Base-by-base conservation (phyloP, 2,797 vertebrate genomes). In the Melanogrammus aeglefinus region DNA sequence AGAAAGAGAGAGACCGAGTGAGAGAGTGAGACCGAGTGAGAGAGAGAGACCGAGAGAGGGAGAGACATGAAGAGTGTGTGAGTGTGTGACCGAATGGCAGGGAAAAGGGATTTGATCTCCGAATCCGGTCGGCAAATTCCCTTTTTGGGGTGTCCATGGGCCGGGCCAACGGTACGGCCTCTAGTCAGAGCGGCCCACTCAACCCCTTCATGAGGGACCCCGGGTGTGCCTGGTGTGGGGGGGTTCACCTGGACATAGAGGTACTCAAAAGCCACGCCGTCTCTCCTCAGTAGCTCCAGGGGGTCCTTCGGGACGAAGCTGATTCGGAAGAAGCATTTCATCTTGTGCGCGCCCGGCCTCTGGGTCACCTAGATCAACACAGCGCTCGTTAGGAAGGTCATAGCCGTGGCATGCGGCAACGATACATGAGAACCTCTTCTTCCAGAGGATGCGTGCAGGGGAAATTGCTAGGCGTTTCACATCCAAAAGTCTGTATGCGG, bases 291-390 rank as follows among this genome's bases (percentile, higher is more conserved):
- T 84, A 99, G 94, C 84, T 99, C 98, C 88, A 99, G 95, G 0
- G 98, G 97, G 90, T 99, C 98, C 92, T 99, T 99, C 85, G 97
- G 98, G 83, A 99, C 97, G 86, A 99, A 99, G 86, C 97, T 98
- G 85, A 99, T 96, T 85, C 98, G 95, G 89, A 99, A 99, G 88
- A 97, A 96, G 94, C 98, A 99, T 88, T 97, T 97, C 97, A 99
- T 99, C 92, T 97, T 99, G 90, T 99, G 96, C 4, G 97, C 96
- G 79, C 96, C 96, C 86, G 97, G 97, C 89, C 96, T 96, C 93
- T 99, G 97, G 24, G 98, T 99, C 94, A 99, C 98, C 98, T 99
- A 83, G 13, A 35, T 31, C 29, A 72, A 35, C 70, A 35, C 12
- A 21, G 18, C 14, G 69, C 24, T 5, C 2, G 29, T 33, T 29